Evolutionary conservation across 2,113 vertebrate species (phyloP), one percentile per base, ranked within the genome.

Genomic region (Panthera leo): DNA sequence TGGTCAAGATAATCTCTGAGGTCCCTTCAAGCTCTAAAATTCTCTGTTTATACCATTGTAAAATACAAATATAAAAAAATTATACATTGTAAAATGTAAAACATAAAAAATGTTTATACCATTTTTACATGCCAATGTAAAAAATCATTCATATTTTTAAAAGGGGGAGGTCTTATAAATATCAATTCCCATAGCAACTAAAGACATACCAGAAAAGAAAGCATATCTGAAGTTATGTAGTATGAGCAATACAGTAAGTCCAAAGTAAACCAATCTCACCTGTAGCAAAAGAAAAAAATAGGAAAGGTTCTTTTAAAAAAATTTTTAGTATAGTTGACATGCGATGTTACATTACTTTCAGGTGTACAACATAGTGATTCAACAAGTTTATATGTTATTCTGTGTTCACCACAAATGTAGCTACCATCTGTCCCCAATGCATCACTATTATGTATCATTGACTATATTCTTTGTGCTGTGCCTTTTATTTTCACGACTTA

Each of bases 171-270:
- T 84, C n/a, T 76, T 83, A 85, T 91, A 93, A 95, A 61, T 78
- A 93, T 12, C 42, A 88, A 21, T 84, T 80, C 3, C 14, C 18
- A 5, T 85, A 79, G 42, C 85, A 95, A 80, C 34, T 67, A 86
- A 92, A 84, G 36, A 67, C 45, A 89, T 34, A 55, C 91, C 29
- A 80, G 53, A 42, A 96, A 68, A 88, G 29, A 96, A 85, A 92
- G 29, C 10, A 27, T 92, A 75, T 68, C n/a, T 79, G 27, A 75
- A 83, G 14, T 82, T 93, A 25, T n/a, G 25, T 85, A 18, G 23
- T 75, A 51, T 89, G 23, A 95, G 45, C 53, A 94, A 88, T 88
- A 82, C 85, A 65, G 58, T 78, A 67, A 82, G 48, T 71, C 7
- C 83, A n/a, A 88, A 90, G 23, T 58, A 87, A 71, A 82, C 36